Evolutionary conservation across 2,888 invertebrate species (phyloP).

Genomic region (Atethmia centrago): DNA sequence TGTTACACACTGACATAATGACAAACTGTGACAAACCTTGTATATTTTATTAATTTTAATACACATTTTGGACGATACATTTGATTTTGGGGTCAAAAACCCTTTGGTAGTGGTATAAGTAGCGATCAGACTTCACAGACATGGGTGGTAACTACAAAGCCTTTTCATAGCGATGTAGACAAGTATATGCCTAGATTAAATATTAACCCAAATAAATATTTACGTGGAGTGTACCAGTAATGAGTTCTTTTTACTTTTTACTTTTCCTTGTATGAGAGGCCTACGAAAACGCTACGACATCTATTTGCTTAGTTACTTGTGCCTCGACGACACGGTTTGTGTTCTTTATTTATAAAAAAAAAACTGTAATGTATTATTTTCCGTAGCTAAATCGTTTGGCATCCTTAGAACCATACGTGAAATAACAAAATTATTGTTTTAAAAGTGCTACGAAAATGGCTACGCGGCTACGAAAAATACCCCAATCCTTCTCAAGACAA

Average conservation of each 20-base stretch:
- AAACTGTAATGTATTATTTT: background rate
- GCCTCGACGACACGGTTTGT: background rate
- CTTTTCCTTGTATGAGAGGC: background rate
- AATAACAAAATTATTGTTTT: background rate
- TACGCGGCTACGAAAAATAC: constrained; percentile 25
- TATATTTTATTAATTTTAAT: constrained; percentile 4
- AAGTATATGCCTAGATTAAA: background rate
- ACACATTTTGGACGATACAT: background rate
- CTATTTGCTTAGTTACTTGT: background rate
- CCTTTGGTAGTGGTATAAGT: background rate
- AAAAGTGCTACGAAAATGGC: constrained; percentile 32
- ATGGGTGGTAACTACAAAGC: background rate
- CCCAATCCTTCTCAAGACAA: background rate
- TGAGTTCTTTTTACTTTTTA: too few relatives aligned
- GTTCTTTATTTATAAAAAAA: background rate
- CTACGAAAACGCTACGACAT: background rate
- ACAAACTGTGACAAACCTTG: constrained; percentile 29
- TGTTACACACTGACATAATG: constrained; percentile 29
- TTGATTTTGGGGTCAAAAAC: background rate
- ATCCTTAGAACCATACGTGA: background rate
- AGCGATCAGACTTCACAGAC: background rate
- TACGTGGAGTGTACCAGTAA: background rate
- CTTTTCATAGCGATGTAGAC: background rate
- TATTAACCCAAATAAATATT: background rate
- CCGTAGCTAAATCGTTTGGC: background rate